phyloP scores from a whole-genome alignment of 2,888 invertebrate genomes.

The Miltochrista miniata region DNA sequence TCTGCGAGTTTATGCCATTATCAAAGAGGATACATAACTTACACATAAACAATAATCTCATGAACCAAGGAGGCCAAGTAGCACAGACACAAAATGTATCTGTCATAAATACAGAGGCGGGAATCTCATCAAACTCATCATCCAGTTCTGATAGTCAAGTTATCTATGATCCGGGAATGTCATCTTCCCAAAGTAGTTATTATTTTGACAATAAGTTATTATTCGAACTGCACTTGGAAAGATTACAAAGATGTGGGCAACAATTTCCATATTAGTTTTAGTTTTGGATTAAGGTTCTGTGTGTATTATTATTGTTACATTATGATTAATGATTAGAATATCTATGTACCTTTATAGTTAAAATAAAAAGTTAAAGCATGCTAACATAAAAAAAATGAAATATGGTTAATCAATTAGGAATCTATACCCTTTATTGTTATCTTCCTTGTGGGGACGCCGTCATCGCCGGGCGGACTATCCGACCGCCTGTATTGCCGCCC shows the following conservation, averaged over 20 bases:
- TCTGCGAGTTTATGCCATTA: slow-evolving; percentile 92
- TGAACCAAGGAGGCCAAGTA: slow-evolving; percentile 45
- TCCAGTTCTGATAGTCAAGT: slow-evolving; percentile 67
- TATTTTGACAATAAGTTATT: slow-evolving; percentile 95
- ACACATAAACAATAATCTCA: slow-evolving; percentile 87
- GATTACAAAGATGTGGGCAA: slow-evolving; percentile 87
- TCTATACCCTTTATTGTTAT: slow-evolving; percentile 57
- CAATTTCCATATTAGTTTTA: slow-evolving; percentile 71
- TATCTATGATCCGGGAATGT: slow-evolving; percentile 90
- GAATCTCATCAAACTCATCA: slow-evolving; percentile 60
- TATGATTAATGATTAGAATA: slow-evolving; percentile 42
- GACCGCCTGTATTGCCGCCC: too few relatives aligned
- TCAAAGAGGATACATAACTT: slow-evolving; percentile 96
- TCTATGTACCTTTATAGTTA: slow-evolving; percentile 38
- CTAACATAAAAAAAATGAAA: slow-evolving; percentile 34
- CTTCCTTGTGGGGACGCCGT: too few relatives aligned
- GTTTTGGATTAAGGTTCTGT: slow-evolving; percentile 49
- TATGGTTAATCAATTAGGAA: slow-evolving; percentile 25
- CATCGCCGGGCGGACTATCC: too few relatives aligned
- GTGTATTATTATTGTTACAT: slow-evolving; percentile 53
- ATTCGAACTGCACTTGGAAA: slow-evolving; percentile 92
- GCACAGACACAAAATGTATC: slow-evolving; percentile 58
- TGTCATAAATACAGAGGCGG: slow-evolving; percentile 59
- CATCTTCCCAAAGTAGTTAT: slow-evolving; percentile 90
- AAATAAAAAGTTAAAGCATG: slow-evolving; percentile 41